Conservation (phyloP, 92 coral and sea anemone genomes). For the Porites cylindrica region DNA sequence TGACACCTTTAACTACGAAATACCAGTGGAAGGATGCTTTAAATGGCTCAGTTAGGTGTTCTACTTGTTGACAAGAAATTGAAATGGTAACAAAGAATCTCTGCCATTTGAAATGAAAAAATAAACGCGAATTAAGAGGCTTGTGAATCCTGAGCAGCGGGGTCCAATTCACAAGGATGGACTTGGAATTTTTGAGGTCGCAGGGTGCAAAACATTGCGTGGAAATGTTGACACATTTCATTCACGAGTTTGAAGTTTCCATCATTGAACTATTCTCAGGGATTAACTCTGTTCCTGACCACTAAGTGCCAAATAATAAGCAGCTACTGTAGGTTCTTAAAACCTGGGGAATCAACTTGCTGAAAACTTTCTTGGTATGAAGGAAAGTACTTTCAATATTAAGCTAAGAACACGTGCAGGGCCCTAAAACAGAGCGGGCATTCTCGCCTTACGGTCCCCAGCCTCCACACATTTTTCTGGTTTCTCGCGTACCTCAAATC, state of each 20-base stretch:
- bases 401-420: too few relatives aligned
- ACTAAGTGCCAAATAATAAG: conserved; percentile 4
- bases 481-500: too few relatives aligned
- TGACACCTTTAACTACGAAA: background rate
- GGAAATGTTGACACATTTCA: conserved; percentile 31
- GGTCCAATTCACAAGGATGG: conserved; percentile 22
- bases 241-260: conserved; percentile 17
- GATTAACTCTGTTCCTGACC: background rate
- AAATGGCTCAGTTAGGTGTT: background rate
- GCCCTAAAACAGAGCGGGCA: too few relatives aligned
- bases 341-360: background rate
- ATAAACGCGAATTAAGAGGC: background rate
- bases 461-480: too few relatives aligned
- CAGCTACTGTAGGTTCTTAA: background rate
- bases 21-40: background rate
- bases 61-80: background rate
- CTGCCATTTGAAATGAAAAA: conserved; percentile 25
- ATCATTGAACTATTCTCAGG: background rate
- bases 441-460: too few relatives aligned
- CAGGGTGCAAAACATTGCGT: background rate
- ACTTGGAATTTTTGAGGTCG: conserved; percentile 15
- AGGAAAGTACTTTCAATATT: background rate
- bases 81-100: conserved; percentile 10
- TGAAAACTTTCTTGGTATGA: background rate
- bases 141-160: conserved; percentile 8